A percentile compares a stretch with the other conserved stretches of the same genome.
Evolutionary conservation across 2,113 vertebrate species (phyloP).

Genomic region (Syrmaticus mikado): DNA sequence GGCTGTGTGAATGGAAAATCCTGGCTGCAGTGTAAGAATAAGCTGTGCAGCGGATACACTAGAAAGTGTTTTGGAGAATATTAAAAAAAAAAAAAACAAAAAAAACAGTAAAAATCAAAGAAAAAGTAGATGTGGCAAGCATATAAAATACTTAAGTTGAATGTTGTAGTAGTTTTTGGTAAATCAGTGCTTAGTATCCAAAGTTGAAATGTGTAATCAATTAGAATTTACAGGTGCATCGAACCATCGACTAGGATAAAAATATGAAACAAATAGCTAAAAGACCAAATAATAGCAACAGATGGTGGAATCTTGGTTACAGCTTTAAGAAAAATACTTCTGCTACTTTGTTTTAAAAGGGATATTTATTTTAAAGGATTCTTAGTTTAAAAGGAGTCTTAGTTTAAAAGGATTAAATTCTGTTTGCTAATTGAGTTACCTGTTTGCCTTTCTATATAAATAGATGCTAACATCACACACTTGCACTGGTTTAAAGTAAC

Average conservation of each 20-base stretch:
- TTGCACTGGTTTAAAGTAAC: not conserved
- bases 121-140: not conserved
- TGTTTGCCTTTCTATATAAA: not conserved
- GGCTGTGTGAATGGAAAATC: not conserved
- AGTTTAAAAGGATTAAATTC: too few species aligned
- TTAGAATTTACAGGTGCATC: not conserved
- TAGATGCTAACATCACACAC: not conserved
- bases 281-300: not conserved
- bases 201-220: not conserved
- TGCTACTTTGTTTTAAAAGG: too few species aligned
- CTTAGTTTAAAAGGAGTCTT: too few species aligned
- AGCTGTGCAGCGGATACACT: not conserved
- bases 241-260: not conserved
- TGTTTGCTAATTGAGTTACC: not conserved
- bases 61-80: not conserved
- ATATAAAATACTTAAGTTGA: not conserved
- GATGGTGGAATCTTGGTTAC: not conserved
- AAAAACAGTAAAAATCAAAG: not conserved
- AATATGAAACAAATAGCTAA: not conserved
- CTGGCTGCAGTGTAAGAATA: not conserved
- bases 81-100: not conserved
- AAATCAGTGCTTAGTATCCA: not conserved
- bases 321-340: not conserved
- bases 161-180: not conserved
- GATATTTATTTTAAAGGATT: too few species aligned